phyloP scores from a whole-genome alignment of 2,888 invertebrate species.

The Heliconius ethilla region DNA sequence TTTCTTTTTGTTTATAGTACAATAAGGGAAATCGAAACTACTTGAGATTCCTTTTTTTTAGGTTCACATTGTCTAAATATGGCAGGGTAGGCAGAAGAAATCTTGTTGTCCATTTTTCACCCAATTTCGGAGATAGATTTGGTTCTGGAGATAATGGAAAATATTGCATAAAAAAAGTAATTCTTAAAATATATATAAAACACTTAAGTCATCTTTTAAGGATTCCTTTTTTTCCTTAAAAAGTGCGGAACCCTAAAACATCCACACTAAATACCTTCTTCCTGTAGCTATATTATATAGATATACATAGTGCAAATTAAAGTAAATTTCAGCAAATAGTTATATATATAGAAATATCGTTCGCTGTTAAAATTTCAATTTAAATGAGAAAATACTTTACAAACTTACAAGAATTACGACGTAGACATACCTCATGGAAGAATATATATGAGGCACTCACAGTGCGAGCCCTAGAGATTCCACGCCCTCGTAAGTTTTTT shows the following conservation, averaged over 20 bases:
- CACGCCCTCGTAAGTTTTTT: slow-evolving; percentile 1
- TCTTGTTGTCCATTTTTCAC: neutral
- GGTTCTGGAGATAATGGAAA: too few species aligned
- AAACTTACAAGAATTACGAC: neutral
- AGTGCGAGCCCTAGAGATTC: slow-evolving; percentile 1
- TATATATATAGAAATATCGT: neutral
- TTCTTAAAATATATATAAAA: too few species aligned
- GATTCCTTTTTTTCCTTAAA: too few species aligned
- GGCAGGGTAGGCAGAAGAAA: neutral
- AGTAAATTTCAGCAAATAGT: too few species aligned
- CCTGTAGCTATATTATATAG: too few species aligned
- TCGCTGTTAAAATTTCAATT: neutral
- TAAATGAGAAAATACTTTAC: slow-evolving; percentile 24
- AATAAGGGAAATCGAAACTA: neutral
- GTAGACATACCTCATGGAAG: neutral
- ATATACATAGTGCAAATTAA: too few species aligned
- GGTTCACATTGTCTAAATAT: neutral
- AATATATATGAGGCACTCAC: neutral
- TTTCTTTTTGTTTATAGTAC: slow-evolving; percentile 1
- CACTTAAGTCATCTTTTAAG: too few species aligned
- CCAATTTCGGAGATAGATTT: neutral
- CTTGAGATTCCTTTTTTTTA: too few species aligned
- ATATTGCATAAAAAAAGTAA: too few species aligned
- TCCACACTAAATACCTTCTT: too few species aligned
- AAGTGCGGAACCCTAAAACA: too few species aligned